These are phyloP conservation scores for Troglohyphantes excavatus DNA, from an alignment of 2,888 invertebrate genomes.

Conservation along the genomic window DNA sequence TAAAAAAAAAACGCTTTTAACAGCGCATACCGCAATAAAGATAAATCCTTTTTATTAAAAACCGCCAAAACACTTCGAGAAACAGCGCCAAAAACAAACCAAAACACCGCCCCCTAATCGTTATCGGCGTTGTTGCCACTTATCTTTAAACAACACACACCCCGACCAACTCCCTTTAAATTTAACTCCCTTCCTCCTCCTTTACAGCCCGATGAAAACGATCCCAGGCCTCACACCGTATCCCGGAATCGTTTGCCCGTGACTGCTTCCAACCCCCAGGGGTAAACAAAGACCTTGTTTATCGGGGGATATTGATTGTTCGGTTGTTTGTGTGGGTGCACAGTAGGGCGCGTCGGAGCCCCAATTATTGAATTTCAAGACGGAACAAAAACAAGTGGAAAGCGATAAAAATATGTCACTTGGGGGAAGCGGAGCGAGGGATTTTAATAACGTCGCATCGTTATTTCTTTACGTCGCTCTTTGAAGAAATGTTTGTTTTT, in stretches of 20 bases:
- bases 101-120: not conserved
- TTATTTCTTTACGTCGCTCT: too few species aligned
- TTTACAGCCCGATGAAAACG: constrained; percentile 21
- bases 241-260: constrained; percentile 16
- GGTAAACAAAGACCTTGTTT: constrained; percentile 64
- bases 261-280: constrained; percentile 17
- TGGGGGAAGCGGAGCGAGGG: not conserved
- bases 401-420: not conserved
- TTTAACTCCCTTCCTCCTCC: constrained; percentile 35
- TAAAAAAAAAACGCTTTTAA: not conserved
- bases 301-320: constrained; percentile 58
- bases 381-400: not conserved
- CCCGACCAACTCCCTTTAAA: constrained; percentile 38
- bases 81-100: not conserved
- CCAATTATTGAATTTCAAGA: constrained; percentile 60
- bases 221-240: not conserved
- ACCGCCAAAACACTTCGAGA: constrained; percentile 20
- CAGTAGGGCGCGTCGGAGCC: not conserved
- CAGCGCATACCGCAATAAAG: not conserved
- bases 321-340: constrained; percentile 12
- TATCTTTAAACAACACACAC: constrained; percentile 28
- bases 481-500: too few species aligned
- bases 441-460: constrained; percentile 44
- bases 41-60: constrained; percentile 63
- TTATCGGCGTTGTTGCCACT: constrained; percentile 28